Evolutionary conservation across 2,888 invertebrate genomes (phyloP).

Genomic region (Epinotia brunnichana): DNA sequence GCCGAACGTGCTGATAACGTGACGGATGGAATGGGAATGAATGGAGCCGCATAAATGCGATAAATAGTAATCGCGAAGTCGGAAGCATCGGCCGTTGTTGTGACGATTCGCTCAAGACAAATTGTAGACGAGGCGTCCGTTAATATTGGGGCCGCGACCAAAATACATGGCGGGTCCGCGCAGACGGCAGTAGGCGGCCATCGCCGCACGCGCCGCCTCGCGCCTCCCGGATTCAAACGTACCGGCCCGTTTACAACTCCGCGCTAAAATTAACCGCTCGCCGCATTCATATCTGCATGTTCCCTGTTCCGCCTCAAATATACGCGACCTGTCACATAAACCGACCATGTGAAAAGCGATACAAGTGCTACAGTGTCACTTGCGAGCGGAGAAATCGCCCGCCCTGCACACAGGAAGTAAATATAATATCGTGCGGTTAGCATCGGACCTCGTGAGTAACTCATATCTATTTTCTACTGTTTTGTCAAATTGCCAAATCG

Average conservation of each 20-base stretch:
- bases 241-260: conserved; percentile 72
- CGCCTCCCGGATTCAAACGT: conserved; percentile 70
- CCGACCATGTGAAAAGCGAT: conserved; percentile 67
- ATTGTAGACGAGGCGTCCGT: conserved; percentile 78
- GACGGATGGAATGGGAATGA: conserved; percentile 45
- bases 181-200: conserved; percentile 79
- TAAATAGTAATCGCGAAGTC: conserved; percentile 65
- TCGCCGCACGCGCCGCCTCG: conserved; percentile 77
- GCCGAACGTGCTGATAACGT: conserved; percentile 21
- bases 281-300: conserved; percentile 78
- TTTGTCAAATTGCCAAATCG: conserved; percentile 78
- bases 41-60: conserved; percentile 53
- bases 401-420: conserved; percentile 62
- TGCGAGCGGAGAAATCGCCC: conserved; percentile 27
- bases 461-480: conserved; percentile 70
- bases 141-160: conserved; percentile 81
- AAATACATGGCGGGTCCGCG: conserved; percentile 77
- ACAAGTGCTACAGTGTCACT: conserved; percentile 61
- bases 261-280: conserved; percentile 81
- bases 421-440: conserved; percentile 65
- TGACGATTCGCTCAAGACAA: conserved; percentile 79
- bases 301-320: conserved; percentile 74
- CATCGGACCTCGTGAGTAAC: conserved; percentile 74
- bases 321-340: conserved; percentile 64
- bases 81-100: conserved; percentile 74